These are phyloP conservation scores for Chymomyza amoena DNA, from an alignment of 2,888 invertebrate genomes.

Conservation along the genomic window DNA sequence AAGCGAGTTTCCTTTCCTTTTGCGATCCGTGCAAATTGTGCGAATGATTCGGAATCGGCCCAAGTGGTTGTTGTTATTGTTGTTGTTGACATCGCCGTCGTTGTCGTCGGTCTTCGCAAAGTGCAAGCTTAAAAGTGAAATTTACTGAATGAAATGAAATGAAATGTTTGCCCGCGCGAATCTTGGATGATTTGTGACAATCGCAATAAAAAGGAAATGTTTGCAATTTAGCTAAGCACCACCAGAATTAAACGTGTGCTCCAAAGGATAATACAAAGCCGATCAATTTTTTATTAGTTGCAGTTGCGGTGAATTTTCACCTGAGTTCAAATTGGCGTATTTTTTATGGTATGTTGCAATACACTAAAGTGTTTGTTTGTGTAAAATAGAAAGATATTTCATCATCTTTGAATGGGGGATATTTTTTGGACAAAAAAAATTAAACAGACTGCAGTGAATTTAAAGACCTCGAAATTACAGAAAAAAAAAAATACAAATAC, in stretches of 20 bases:
- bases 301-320: not conserved
- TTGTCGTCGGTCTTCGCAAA: constrained; percentile 31
- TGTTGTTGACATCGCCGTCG: constrained; percentile 29
- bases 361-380: not conserved
- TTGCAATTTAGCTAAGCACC: not conserved
- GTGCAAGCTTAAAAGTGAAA: constrained; percentile 67
- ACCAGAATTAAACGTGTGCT: not conserved
- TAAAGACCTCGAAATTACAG: too few species aligned
- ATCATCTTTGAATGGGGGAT: not conserved
- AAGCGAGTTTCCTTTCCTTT: constrained; percentile 2
- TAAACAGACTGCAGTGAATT: too few species aligned
- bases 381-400: not conserved
- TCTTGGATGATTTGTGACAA: constrained; percentile 47
- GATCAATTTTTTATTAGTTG: not conserved
- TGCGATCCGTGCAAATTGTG: constrained; percentile 11
- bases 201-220: constrained; percentile 42
- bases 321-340: constrained; percentile 12
- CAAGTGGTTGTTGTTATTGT: constrained; percentile 24
- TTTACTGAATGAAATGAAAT: constrained; percentile 64
- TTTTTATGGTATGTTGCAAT: constrained; percentile 59
- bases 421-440: too few species aligned
- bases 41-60: constrained; percentile 39
- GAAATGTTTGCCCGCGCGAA: constrained; percentile 23
- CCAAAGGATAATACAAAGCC: not conserved
- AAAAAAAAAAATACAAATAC: too few species aligned